Conservation (phyloP, 1,140 invertebrate genomes). For the Aricia agestis region DNA sequence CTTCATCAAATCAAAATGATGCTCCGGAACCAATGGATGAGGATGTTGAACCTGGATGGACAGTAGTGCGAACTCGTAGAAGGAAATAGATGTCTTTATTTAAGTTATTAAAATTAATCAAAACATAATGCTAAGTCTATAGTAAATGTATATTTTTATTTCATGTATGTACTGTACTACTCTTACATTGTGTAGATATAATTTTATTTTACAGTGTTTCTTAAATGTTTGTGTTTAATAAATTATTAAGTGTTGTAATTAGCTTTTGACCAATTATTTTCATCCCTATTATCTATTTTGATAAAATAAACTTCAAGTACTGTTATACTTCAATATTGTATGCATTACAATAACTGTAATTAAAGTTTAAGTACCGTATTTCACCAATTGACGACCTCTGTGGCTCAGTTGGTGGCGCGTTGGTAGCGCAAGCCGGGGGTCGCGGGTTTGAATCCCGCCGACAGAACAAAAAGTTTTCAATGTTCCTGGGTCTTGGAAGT, state of each 20-base stretch:
- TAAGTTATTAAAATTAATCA: constrained; percentile 16
- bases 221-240: constrained; percentile 16
- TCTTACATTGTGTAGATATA: background rate
- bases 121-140: background rate
- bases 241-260: background rate
- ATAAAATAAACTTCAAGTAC: no score
- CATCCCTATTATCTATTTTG: no score
- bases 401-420: no score
- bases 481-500: no score
- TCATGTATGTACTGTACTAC: background rate
- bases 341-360: no score
- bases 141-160: constrained; percentile 4
- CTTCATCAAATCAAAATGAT: constrained; percentile 38
- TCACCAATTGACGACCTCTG: no score
- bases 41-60: constrained; percentile 78
- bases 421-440: no score
- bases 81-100: constrained; percentile 51
- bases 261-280: background rate
- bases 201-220: constrained; percentile 10
- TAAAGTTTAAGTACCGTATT: no score
- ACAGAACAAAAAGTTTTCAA: no score
- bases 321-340: no score
- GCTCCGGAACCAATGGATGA: constrained; percentile 67
- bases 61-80: constrained; percentile 73
- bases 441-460: no score